Evolutionary conservation across 1,140 invertebrate genomes (phyloP), one percentile per base, ranked within the genome.

Genomic region (Drosophila virilis): DNA sequence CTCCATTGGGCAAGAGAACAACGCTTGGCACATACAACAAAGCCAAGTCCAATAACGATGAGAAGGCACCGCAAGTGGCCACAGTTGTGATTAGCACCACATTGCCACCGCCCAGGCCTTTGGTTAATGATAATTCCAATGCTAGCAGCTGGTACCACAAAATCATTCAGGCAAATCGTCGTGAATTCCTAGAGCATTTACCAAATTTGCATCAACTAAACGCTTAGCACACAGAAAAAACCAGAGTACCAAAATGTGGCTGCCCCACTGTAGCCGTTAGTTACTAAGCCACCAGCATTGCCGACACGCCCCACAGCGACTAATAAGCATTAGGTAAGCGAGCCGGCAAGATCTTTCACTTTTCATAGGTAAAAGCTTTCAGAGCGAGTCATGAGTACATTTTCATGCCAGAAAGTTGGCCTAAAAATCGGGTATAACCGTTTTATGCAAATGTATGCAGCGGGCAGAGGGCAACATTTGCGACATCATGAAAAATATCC

Each of bases 101-200:
- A 10, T 37, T 77, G 42, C 71, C 74, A 4, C 48, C 72, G 33
- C 84, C 84, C 28, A 72, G 43, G 43, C 77, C 84, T 58, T 71
- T 89, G 58, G 54, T 72, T 60, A 80, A 71, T 33, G 51, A 22
- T 38, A 69, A 52, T 55, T 40, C 54, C 10, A 65, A 60, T 28
- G 40, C 59, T 12, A 74, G 40, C 45, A 74, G 62, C 66, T 90
- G 88, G 88, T 90, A 90, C 46, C 77, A 86, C 54, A 64, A 61
- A 86, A 77, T 82, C 62, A 80, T 90, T 77, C 62, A 80, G 48
- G 79, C 83, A 55, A 90, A 86, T 88, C 88, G 88, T 68, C 80
- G 80, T 62, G 82, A 90, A 64, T 90, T 91, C 75, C 80, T 90
- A 43, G 52, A 82, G 60, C 71, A 89, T 72, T 70, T 88, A 57